phyloP scores from a whole-genome alignment of 2,888 invertebrate species.

The Meiosimyza decipiens region DNA sequence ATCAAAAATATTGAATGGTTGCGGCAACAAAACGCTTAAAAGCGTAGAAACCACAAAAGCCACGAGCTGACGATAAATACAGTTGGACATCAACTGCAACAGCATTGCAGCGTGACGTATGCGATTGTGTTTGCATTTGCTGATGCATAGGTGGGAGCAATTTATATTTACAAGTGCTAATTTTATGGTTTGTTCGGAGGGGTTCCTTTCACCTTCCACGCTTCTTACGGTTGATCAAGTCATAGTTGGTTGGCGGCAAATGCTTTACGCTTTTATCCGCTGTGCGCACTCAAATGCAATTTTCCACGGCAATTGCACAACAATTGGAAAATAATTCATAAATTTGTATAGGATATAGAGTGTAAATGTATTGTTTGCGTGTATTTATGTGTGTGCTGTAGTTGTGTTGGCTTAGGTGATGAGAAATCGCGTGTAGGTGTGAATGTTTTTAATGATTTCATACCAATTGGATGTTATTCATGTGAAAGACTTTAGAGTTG shows the following conservation, averaged over 20 bases:
- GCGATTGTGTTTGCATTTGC: not conserved
- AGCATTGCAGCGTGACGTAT: not conserved
- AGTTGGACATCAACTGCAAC: too few relatives aligned
- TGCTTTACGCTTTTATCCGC: constrained; percentile 7
- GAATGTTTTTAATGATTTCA: not conserved
- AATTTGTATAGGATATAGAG: constrained; percentile 11
- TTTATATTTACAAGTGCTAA: not conserved
- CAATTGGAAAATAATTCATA: constrained; percentile 25
- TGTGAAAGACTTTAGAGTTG: not conserved
- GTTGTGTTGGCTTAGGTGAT: not conserved
- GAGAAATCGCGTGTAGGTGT: not conserved
- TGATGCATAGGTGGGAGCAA: not conserved
- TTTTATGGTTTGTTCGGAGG: too few relatives aligned
- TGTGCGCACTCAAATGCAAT: constrained; percentile 13
- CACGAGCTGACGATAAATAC: not conserved
- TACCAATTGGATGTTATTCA: not conserved
- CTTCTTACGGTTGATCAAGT: not conserved
- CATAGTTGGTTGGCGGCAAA: too few relatives aligned
- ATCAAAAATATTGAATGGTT: constrained; percentile 17
- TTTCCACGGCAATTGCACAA: constrained; percentile 18
- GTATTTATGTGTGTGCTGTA: not conserved
- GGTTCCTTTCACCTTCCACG: not conserved
- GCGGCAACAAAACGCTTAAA: constrained; percentile 1
- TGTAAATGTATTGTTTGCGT: not conserved
- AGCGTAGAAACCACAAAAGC: constrained; percentile 14